Evolutionary conservation across 2,888 invertebrate genomes (phyloP), one percentile per base, ranked within the genome.

Genomic region (Trissonchulus sp.): DNA sequence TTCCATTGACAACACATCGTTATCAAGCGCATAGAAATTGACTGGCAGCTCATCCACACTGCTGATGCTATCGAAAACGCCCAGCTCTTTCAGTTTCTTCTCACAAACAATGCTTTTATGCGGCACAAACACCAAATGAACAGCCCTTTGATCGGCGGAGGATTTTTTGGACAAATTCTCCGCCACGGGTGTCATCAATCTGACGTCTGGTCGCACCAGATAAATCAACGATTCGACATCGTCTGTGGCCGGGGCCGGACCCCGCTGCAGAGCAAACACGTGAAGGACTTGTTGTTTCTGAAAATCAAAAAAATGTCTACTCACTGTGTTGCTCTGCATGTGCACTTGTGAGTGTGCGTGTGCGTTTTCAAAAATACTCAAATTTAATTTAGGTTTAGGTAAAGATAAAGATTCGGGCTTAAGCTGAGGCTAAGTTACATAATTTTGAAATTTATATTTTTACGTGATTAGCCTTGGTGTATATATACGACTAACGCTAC

Each of bases 111-210:
- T 28, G 30, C 28, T 33, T 28, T 18, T 23, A 1, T 63, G 28
- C 28, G 76, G 76, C 71, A 74, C 74, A 31, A 74, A 76, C 1
- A 76, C 3, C 30, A 71, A 15, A 69, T 76, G 76, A n/a, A n/a
- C n/a, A n/a, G n/a, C n/a, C n/a, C n/a, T n/a, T 3, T 8, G n/a
- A 28, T 68, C 37, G 38, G 35, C 74, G 65, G 2, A 2, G 30
- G n/a, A 31, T 30, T 15, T 1, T 30, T 23, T n/a, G 28, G 30
- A 28, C 34, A 71, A 1, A 63, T 72, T 30, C 8, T 48, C 38
- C 8, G 36, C 34, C 1, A 71, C 35, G 30, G 2, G 1, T 3
- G 34, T 33, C 48, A 75, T 30, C n/a, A 35, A 23, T 15, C 33
- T 23, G 34, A 65, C 34, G 2, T 36, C 23, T 23, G 75, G 72